phyloP scores from a whole-genome alignment of 2,888 invertebrate genomes.

The Drosophila fulvimacula region DNA sequence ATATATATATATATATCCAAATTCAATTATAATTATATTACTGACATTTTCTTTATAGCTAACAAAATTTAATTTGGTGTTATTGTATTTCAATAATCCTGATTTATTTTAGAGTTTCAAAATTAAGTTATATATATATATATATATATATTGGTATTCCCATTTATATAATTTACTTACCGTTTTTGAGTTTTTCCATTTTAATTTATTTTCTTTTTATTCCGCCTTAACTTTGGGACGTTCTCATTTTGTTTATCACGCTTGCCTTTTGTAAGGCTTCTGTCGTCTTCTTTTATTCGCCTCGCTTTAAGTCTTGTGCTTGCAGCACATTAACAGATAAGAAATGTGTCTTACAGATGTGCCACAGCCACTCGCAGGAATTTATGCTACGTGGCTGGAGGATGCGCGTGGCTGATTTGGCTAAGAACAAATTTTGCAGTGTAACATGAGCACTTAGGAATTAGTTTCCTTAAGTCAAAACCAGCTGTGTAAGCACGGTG shows the following conservation, averaged over 20 bases:
- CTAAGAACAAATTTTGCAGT: constrained; percentile 11
- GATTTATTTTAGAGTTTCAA: neutral
- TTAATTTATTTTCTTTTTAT: constrained; percentile 5
- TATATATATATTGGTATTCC: neutral
- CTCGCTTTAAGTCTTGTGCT: constrained; percentile 15
- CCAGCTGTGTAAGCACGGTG: neutral
- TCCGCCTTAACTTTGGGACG: constrained; percentile 13
- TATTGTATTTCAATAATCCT: neutral
- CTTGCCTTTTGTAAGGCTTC: constrained; percentile 6
- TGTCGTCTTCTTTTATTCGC: neutral
- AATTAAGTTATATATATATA: neutral
- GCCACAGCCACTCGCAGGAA: neutral
- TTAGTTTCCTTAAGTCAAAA: constrained; percentile 6
- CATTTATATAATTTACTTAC: constrained; percentile 32
- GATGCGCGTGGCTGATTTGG: neutral
- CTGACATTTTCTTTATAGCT: too few species aligned
- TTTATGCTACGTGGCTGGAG: neutral
- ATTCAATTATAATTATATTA: too few species aligned
- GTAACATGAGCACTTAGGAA: constrained; percentile 27
- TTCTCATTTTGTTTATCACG: constrained; percentile 33
- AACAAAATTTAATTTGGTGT: neutral
- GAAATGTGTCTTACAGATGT: constrained; percentile 26
- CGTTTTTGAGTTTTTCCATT: constrained; percentile 9
- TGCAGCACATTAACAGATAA: constrained; percentile 47
- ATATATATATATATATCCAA: too few species aligned